Evolutionary conservation across 2,888 invertebrate species (phyloP).

Genomic region (Erebia epiphron): DNA sequence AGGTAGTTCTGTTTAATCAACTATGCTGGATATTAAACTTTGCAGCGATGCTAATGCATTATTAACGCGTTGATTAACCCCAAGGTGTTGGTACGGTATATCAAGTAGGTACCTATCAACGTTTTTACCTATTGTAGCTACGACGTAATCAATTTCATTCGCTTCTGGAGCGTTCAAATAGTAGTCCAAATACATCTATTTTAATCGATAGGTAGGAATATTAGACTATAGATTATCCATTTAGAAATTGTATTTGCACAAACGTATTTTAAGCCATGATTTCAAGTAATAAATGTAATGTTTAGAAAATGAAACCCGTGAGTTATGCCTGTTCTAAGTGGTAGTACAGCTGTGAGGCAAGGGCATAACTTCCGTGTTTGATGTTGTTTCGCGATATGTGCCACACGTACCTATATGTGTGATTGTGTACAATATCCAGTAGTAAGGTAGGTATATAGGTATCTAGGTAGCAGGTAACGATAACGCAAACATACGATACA

Average conservation of each 20-base stretch:
- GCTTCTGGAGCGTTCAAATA: slow-evolving; percentile 21
- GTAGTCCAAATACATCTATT: slow-evolving; percentile 7
- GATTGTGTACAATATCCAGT: slow-evolving; percentile 36
- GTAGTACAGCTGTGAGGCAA: slow-evolving; percentile 53
- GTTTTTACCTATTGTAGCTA: neutral
- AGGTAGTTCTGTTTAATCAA: slow-evolving; percentile 8
- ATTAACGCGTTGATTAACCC: slow-evolving; percentile 48
- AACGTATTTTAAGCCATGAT: no score
- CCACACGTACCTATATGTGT: slow-evolving; percentile 42
- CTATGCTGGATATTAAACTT: slow-evolving; percentile 13
- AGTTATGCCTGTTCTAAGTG: slow-evolving; percentile 23
- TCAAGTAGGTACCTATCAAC: no score
- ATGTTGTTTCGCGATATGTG: slow-evolving; percentile 72
- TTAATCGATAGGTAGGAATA: neutral
- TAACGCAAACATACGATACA: slow-evolving; percentile 59
- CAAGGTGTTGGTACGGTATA: slow-evolving; percentile 19
- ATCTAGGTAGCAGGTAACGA: slow-evolving; percentile 53
- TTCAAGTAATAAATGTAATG: slow-evolving; percentile 1
- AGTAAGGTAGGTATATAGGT: slow-evolving; percentile 45
- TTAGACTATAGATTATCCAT: slow-evolving; percentile 16
- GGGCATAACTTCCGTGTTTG: slow-evolving; percentile 68
- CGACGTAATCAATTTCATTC: slow-evolving; percentile 30
- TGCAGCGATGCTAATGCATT: slow-evolving; percentile 48
- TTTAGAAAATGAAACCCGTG: slow-evolving; percentile 13
- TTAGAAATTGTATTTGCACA: slow-evolving; percentile 19